phyloP scores from a whole-genome alignment of 2,888 invertebrate species.

The Habrosyne pyritoides region DNA sequence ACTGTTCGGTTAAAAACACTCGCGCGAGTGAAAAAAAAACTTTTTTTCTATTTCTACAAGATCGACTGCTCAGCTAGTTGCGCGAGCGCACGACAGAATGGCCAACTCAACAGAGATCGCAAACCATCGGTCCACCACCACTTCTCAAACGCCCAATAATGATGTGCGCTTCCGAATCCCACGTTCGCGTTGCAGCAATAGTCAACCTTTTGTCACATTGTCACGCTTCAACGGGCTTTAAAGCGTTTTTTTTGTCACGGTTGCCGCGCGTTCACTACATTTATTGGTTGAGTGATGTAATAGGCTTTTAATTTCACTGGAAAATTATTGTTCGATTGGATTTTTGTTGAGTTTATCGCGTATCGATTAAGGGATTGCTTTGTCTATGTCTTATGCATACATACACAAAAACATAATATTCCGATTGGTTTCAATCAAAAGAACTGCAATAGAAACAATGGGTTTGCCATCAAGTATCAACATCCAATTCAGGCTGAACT shows the following conservation, averaged over 20 bases:
- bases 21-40: neutral
- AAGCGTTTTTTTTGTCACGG: constrained; percentile 17
- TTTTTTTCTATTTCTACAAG: constrained; percentile 26
- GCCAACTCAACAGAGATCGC: constrained; percentile 55
- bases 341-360: constrained; percentile 11
- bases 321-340: constrained; percentile 21
- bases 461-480: too few relatives aligned
- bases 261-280: constrained; percentile 22
- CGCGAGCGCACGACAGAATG: constrained; percentile 59
- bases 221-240: constrained; percentile 44
- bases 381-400: too few relatives aligned
- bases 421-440: too few relatives aligned
- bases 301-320: constrained; percentile 31
- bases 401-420: too few relatives aligned
- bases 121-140: constrained; percentile 57
- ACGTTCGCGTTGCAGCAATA: constrained; percentile 46
- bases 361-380: neutral
- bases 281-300: constrained; percentile 26
- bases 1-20: constrained; percentile 19
- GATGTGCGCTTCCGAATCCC: constrained; percentile 54
- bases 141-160: constrained; percentile 33
- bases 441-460: too few relatives aligned
- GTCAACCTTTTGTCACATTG: constrained; percentile 53
- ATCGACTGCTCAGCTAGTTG: constrained; percentile 34
- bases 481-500: too few relatives aligned